Evolutionary conservation across 2,797 vertebrate species (phyloP), one percentile per base, ranked within the genome.

Genomic region (Pseudomugil gertrudae): DNA sequence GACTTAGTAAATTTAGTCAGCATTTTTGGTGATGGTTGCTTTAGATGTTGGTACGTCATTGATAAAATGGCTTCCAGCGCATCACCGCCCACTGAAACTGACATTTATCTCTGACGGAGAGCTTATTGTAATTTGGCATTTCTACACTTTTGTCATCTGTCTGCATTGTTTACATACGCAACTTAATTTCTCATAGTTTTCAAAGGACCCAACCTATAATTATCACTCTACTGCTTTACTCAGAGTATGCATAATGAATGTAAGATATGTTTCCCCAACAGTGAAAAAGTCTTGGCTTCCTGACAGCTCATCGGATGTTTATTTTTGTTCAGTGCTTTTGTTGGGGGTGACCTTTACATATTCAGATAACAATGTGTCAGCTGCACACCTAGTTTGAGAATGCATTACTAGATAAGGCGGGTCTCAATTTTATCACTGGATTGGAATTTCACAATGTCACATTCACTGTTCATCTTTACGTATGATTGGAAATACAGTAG

Each of bases 331-430:
- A 71, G 43, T 0, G n/a, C 53, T 17, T 73, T 67, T 82, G 60
- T 83, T 64, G 65, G n/a, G 15, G 59, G 5, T 79, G 83, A 86
- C 74, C 67, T 84, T 89, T 76, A 51, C 8, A 52, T 32, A 60
- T 9, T 64, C 36, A 74, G 29, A 64, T 19, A 21, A 63, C 63
- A 72, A 61, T 66, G 47, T 11, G 56, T 9, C 32, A 1, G 21
- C 32, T 79, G 45, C 55, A 23, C 59, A 40, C 83, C 84, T 65
- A 68, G n/a, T 66, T 57, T 5, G 69, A 66, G 50, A 71, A 87
- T 51, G 68, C 19, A 9, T 63, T 62, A n/a, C 43, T 66, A 51
- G 70, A 60, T 74, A 56, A 23, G 61, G 26, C n/a, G 40, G 56
- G 54, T 70, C 56, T 5, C 17, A 27, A 74, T 78, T 78, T 61